These are phyloP conservation scores for Phalanger gymnotis DNA, from an alignment of 2,797 vertebrate genomes.

Conservation along the genomic window DNA sequence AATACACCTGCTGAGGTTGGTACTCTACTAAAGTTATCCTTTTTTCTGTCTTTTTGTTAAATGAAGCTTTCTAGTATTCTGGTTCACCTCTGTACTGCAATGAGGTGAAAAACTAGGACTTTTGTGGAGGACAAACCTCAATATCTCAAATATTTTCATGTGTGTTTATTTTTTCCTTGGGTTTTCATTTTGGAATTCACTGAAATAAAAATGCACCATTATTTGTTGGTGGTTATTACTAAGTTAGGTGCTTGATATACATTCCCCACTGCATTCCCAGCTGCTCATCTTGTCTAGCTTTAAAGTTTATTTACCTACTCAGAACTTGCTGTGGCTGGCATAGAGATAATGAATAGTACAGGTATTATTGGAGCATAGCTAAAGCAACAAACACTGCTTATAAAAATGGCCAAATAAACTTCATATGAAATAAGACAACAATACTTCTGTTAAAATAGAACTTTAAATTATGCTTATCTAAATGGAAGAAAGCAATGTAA, in stretches of 20 bases:
- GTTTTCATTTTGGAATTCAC: conserved; percentile 20
- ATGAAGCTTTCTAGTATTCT: no score
- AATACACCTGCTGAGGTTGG: no score
- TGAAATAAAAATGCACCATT: conserved; percentile 17
- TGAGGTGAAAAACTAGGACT: no score
- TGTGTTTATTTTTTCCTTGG: conserved; percentile 15
- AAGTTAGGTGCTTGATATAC: conserved; percentile 19
- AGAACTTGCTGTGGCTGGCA: not conserved
- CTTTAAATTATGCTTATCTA: conserved; percentile 14
- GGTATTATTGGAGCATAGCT: conserved; percentile 38
- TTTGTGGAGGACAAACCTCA: no score
- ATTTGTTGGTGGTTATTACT: conserved; percentile 10
- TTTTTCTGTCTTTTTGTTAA: no score
- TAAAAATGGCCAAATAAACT: conserved; percentile 33
- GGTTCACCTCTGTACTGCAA: no score
- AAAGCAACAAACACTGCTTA: conserved; percentile 18
- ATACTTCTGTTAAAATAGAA: not conserved
- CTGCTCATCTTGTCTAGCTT: not conserved
- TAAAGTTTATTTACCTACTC: conserved; percentile 1
- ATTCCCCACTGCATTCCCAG: not conserved
- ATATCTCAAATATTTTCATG: not conserved
- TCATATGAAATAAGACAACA: conserved; percentile 4
- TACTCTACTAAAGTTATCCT: no score
- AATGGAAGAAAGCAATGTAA: not conserved
- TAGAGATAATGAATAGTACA: conserved; percentile 4